A percentile compares a stretch with the other conserved stretches of the same genome.
Conservation (phyloP, 2,797 vertebrate species). For the Siniperca undulata region DNA sequence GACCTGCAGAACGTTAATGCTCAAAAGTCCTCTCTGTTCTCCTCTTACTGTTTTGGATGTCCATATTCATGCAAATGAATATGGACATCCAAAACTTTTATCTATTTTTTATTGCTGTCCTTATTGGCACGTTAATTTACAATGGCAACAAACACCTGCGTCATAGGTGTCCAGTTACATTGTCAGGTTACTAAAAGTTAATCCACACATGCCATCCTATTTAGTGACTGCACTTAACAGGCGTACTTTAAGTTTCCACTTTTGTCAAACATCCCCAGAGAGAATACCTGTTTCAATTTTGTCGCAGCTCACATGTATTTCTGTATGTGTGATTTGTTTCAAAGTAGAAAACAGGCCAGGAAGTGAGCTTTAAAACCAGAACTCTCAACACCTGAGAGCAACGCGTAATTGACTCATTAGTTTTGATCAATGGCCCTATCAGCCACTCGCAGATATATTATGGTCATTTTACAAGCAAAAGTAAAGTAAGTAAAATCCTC, state of each 20-base stretch:
- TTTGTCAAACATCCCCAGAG: neutral
- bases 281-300: neutral
- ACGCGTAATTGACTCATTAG: constrained; percentile 53
- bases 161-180: neutral
- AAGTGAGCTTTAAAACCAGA: constrained; percentile 22
- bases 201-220: neutral
- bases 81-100: too few relatives aligned
- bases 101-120: neutral
- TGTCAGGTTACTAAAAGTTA: neutral
- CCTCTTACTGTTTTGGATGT: neutral
- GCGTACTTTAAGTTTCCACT: neutral
- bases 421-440: constrained; percentile 53
- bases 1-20: neutral
- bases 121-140: neutral
- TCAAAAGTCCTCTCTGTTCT: too few relatives aligned
- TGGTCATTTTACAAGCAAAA: constrained; percentile 23
- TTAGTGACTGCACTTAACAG: neutral
- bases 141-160: neutral
- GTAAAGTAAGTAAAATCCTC: constrained; percentile 30
- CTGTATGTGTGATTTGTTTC: neutral
- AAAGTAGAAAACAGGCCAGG: neutral
- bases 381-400: constrained; percentile 22
- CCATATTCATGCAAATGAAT: neutral
- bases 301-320: neutral
- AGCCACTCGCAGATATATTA: constrained; percentile 40